phyloP scores from a whole-genome alignment of 2,797 vertebrate genomes.

The Podarcis lilfordi region DNA sequence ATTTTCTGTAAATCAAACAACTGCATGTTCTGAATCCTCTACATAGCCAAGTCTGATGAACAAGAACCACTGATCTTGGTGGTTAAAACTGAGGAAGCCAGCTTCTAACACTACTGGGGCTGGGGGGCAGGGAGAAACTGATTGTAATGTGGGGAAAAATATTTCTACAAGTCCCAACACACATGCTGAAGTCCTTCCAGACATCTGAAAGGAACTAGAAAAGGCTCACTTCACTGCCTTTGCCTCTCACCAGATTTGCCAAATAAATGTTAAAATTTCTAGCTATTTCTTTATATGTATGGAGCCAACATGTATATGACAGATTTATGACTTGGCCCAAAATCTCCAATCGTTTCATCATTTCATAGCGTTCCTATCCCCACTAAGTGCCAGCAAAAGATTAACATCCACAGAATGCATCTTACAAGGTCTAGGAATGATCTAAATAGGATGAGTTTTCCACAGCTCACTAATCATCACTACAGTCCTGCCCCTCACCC shows the following conservation, averaged over 20 bases:
- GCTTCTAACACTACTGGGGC: background rate
- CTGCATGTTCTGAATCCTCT: background rate
- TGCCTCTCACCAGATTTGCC: background rate
- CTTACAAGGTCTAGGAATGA: background rate
- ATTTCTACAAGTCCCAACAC: too few species aligned
- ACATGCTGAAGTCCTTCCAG: too few species aligned
- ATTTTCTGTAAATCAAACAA: background rate
- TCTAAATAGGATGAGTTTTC: background rate
- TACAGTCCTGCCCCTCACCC: background rate
- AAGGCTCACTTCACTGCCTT: background rate
- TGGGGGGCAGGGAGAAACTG: too few species aligned
- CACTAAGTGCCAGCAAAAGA: background rate
- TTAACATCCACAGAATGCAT: background rate
- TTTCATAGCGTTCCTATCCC: background rate
- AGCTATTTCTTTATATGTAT: background rate
- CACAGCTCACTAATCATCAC: background rate
- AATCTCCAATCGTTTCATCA: background rate
- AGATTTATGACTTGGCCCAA: background rate
- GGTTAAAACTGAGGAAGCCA: too few species aligned
- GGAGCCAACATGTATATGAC: background rate
- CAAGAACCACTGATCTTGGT: background rate
- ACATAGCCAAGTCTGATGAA: background rate
- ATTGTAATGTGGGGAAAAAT: too few species aligned
- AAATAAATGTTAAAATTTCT: background rate
- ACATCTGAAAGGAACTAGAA: background rate